Conservation (phyloP, 1,140 invertebrate species). For the Heliconius congener region DNA sequence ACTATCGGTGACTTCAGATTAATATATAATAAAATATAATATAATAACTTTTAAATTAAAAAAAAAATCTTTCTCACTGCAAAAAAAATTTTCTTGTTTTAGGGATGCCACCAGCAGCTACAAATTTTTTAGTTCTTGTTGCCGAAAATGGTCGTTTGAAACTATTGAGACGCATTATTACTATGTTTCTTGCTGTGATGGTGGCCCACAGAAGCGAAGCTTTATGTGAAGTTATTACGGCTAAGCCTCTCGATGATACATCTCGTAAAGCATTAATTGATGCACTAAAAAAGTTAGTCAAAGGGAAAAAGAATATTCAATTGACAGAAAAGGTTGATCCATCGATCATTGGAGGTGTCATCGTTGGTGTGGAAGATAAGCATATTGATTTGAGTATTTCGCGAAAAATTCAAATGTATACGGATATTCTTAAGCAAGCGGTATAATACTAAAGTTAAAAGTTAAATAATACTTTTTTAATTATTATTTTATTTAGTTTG, state of each 20-base stretch:
- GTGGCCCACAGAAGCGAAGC: slow-evolving; percentile 69
- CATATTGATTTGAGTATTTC: slow-evolving; percentile 69
- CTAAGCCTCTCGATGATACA: slow-evolving; percentile 57
- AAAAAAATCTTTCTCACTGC: not conserved
- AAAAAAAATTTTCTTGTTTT: slow-evolving; percentile 7
- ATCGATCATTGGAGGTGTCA: slow-evolving; percentile 65
- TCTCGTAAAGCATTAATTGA: slow-evolving; percentile 52
- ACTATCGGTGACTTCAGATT: no score
- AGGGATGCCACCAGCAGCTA: slow-evolving; percentile 62
- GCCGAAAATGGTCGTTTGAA: slow-evolving; percentile 69
- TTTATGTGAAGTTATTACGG: slow-evolving; percentile 69
- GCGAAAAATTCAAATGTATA: slow-evolving; percentile 66
- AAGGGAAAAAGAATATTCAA: slow-evolving; percentile 58
- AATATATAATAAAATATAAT: not conserved
- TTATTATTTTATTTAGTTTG: no score
- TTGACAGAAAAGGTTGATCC: slow-evolving; percentile 65
- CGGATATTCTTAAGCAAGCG: slow-evolving; percentile 60
- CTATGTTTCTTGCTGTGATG: slow-evolving; percentile 61
- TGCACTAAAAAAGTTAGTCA: slow-evolving; percentile 57
- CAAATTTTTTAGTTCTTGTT: slow-evolving; percentile 62
- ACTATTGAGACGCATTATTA: slow-evolving; percentile 57
- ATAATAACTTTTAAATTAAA: slow-evolving; percentile 15
- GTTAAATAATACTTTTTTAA: not conserved
- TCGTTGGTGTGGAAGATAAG: slow-evolving; percentile 69
- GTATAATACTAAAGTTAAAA: slow-evolving; percentile 41